Percentiles rank a stretch among this genome's conserved stretches.
Evolutionary conservation across 2,113 vertebrate genomes (phyloP).

Genomic region (Vulpes ferrilata): DNA sequence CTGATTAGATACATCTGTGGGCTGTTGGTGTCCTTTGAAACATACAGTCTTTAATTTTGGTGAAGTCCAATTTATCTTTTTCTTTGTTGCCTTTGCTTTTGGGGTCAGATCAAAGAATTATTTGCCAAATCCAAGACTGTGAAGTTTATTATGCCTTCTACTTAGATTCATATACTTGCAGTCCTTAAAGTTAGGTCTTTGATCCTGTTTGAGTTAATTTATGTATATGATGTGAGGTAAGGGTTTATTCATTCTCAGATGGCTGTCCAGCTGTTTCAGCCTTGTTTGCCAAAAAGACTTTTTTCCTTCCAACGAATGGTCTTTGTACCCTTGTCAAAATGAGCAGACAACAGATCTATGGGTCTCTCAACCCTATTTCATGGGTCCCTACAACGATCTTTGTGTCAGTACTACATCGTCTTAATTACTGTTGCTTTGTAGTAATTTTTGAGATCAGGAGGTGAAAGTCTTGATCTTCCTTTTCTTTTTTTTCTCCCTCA

Average conservation of each 20-base stretch:
- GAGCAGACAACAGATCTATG: neutral
- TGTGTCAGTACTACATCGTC: neutral
- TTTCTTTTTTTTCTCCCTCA: neutral
- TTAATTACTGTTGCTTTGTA: neutral
- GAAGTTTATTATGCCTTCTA: neutral
- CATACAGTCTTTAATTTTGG: neutral
- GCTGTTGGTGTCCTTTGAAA: neutral
- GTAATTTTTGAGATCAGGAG: neutral
- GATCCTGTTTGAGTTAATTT: neutral
- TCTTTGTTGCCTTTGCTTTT: neutral
- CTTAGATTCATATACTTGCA: neutral
- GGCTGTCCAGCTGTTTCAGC: neutral
- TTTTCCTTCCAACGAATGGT: neutral
- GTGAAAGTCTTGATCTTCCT: neutral
- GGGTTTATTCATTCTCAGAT: neutral
- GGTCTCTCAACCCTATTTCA: neutral
- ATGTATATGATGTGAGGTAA: neutral
- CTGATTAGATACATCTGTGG: neutral
- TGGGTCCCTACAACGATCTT: no score
- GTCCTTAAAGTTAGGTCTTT: neutral
- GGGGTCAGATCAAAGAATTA: neutral
- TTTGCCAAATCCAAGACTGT: neutral
- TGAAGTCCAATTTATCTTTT: neutral
- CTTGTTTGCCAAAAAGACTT: neutral
- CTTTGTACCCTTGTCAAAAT: neutral